Conservation (phyloP, 2,113 vertebrate species). For the Thymallus thymallus region DNA sequence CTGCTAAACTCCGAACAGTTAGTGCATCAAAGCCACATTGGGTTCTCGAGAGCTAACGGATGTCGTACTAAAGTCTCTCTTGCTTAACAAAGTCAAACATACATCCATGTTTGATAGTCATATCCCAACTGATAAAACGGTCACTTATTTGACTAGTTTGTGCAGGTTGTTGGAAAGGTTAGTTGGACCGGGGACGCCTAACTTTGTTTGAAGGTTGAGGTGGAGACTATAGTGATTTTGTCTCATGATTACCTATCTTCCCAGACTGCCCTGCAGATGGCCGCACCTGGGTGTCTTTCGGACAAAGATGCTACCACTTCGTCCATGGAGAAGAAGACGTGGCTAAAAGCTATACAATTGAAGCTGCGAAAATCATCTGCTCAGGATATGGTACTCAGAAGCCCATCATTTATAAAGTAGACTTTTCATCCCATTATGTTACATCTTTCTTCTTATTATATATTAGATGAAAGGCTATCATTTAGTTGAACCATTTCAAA, state of each 20-base stretch:
- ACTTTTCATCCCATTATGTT: constrained; percentile 11
- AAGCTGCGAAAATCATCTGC: constrained; percentile 61
- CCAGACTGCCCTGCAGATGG: constrained; percentile 76
- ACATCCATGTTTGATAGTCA: too few species aligned
- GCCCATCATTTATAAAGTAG: neutral
- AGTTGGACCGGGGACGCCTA: too few species aligned
- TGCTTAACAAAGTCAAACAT: too few species aligned
- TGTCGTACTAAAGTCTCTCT: too few species aligned
- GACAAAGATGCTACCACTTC: constrained; percentile 71
- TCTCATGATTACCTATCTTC: neutral
- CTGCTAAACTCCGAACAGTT: too few species aligned
- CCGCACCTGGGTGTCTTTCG: constrained; percentile 72
- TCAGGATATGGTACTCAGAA: constrained; percentile 53
- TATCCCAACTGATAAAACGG: too few species aligned
- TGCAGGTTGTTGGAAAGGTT: too few species aligned
- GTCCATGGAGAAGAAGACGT: constrained; percentile 72
- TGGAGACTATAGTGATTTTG: neutral
- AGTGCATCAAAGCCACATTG: too few species aligned
- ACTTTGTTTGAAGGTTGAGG: too few species aligned
- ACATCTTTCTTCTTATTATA: neutral
- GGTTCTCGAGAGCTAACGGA: too few species aligned
- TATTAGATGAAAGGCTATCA: neutral
- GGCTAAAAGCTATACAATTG: constrained; percentile 65
- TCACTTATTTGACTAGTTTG: too few species aligned
- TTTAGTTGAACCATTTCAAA: too few species aligned